Evolutionary conservation across 2,888 invertebrate genomes (phyloP), one percentile per base, ranked within the genome.

Genomic region (Nycteola revayana): DNA sequence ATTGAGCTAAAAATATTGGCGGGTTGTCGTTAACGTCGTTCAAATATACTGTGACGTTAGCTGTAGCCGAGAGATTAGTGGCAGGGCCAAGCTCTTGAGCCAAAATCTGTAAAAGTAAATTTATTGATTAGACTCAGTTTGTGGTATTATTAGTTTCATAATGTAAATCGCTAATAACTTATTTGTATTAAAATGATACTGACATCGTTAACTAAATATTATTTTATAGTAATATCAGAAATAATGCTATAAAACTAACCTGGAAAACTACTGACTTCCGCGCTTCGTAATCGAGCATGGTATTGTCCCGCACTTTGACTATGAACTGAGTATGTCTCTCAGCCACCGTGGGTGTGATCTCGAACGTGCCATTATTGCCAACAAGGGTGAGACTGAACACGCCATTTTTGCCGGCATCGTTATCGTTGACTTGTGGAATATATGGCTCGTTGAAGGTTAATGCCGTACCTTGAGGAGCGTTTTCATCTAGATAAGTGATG

Each of bases 1-100:
- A 89, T 22, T 92, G 80, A 52, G 93, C 91, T 7, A 92, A 84
- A 67, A 98, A 98, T 40, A 92, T 85, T 1, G 98, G 98, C 14
- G 94, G 90, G 75, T 97, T 96, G 71, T 98, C 98, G 66, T 98
- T 98, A 5, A 94, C 90, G 66, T 98, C 97, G 46, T 94, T 92
- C 11, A 98, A 81, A 60, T 94, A 93, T 7, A 97, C 94, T 1
- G 93, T 93, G 0, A 96, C 93, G 44, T 93, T 93, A 4, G 94
- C 94, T 29, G 90, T 90, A 2, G 92, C 91, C 31, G 95, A 93
- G 28, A 94, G 85, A 73, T 95, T 95, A 27, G 93, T 93, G 11
- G 92, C 91, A 49, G 94, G 94, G 23, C 94, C 94, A 21, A 96
- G 87, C 74, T 96, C 96, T 85, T 94, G 93, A 7, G 96, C 96